phyloP scores from a whole-genome alignment of 2,797 vertebrate genomes.

The Rhadinocentrus ornatus region DNA sequence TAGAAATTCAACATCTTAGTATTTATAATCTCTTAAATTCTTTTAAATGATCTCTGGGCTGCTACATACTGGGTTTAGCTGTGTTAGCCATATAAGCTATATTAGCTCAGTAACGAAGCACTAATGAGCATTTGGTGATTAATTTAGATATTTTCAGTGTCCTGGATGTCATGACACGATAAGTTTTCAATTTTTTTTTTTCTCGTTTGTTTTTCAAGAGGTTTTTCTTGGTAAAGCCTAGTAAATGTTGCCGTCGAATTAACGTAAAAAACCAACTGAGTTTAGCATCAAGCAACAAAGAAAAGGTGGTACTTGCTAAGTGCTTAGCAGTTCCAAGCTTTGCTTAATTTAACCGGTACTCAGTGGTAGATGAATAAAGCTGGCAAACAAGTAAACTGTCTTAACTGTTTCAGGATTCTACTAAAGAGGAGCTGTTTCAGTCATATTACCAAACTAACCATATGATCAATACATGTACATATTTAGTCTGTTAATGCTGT shows the following conservation, averaged over 20 bases:
- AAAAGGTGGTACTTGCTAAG: conserved; percentile 50
- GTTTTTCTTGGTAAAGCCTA: background rate
- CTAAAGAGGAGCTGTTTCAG: background rate
- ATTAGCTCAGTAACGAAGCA: conserved; percentile 40
- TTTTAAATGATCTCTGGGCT: conserved; percentile 48
- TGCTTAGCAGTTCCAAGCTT: conserved; percentile 18
- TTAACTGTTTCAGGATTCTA: background rate
- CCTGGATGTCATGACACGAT: accelerated
- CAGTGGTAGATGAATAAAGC: background rate
- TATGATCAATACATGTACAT: conserved; percentile 2
- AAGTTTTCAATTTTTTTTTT: no score
- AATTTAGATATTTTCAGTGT: conserved; percentile 2
- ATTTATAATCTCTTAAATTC: conserved; percentile 12
- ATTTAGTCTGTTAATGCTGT: background rate
- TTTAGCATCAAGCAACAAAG: conserved; percentile 64
- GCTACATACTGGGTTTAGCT: conserved; percentile 50
- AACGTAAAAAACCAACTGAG: background rate
- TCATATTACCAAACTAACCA: background rate
- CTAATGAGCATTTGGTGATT: conserved; percentile 25
- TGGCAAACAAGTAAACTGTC: background rate
- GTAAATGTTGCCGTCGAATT: background rate
- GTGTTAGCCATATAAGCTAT: conserved; percentile 52
- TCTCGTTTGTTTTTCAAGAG: background rate
- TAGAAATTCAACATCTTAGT: background rate
- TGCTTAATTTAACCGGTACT: background rate